phyloP scores from a whole-genome alignment of 2,888 invertebrate species.

The Heteropelma amictum region DNA sequence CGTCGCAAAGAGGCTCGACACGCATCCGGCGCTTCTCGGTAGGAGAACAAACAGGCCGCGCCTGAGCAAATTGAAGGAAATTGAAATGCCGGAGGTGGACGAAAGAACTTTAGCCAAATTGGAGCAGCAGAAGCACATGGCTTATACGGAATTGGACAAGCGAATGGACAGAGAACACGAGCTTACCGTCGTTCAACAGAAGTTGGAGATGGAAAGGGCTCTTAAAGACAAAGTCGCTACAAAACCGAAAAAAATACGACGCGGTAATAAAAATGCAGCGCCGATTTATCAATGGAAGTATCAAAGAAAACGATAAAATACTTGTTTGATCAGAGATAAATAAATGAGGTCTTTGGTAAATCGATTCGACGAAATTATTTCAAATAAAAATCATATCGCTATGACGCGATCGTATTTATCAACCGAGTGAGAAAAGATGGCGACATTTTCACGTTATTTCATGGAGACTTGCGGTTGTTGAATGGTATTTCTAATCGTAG shows the following conservation, averaged over 20 bases:
- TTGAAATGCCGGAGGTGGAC: conserved; percentile 81
- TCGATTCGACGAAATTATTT: too few species aligned
- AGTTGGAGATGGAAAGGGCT: conserved; percentile 86
- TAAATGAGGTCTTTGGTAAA: too few species aligned
- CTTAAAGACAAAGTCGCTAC: conserved; percentile 82
- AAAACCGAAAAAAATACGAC: conserved; percentile 83
- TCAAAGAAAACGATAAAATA: conserved; percentile 86
- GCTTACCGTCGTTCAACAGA: conserved; percentile 86
- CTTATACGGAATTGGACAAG: conserved; percentile 87
- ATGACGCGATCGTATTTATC: too few species aligned
- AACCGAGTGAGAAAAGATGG: too few species aligned
- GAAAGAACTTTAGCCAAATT: conserved; percentile 79
- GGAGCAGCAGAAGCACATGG: conserved; percentile 81
- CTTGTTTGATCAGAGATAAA: neutral
- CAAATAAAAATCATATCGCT: too few species aligned
- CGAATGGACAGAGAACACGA: conserved; percentile 88
- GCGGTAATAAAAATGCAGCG: conserved; percentile 83
- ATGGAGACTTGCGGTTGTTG: too few species aligned
- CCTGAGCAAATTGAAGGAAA: conserved; percentile 80
- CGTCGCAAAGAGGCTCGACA: conserved; percentile 85
- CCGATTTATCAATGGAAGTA: conserved; percentile 90
- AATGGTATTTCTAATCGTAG: too few species aligned
- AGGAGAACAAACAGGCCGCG: conserved; percentile 86
- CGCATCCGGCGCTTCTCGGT: conserved; percentile 85
- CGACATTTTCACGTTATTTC: too few species aligned